Evolutionary conservation across 2,113 vertebrate species (phyloP).

Genomic region (Piprites chloris): DNA sequence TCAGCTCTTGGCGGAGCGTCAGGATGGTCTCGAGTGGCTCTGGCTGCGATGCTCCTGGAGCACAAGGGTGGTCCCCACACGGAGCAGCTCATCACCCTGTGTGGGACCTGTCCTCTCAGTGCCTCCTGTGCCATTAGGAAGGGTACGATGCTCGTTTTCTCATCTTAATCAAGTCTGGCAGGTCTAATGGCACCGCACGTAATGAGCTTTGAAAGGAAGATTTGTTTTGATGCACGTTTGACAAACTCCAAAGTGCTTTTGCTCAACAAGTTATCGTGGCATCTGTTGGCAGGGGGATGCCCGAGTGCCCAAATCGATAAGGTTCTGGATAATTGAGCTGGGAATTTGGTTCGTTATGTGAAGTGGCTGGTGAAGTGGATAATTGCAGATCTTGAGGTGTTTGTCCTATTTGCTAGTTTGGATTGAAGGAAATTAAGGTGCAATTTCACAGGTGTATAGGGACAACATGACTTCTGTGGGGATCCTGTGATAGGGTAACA

Average conservation of each 20-base stretch:
- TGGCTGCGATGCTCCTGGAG: background rate
- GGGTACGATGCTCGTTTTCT: background rate
- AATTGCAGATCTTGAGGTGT: background rate
- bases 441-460: background rate
- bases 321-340: background rate
- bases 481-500: background rate
- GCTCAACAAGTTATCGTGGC: background rate
- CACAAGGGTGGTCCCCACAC: background rate
- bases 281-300: background rate
- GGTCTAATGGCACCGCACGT: background rate
- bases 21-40: background rate
- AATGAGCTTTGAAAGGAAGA: background rate
- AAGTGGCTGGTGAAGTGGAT: conserved; percentile 8
- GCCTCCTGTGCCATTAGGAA: fast-evolving
- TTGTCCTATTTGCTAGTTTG: background rate
- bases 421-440: background rate
- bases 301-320: background rate
- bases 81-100: background rate
- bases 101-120: background rate
- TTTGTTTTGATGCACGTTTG: background rate
- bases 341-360: background rate
- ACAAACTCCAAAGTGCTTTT: background rate
- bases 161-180: background rate
- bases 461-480: background rate
- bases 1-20: background rate